Conservation (phyloP, 2,113 vertebrate genomes). For the Limnothrissa miodon region DNA sequence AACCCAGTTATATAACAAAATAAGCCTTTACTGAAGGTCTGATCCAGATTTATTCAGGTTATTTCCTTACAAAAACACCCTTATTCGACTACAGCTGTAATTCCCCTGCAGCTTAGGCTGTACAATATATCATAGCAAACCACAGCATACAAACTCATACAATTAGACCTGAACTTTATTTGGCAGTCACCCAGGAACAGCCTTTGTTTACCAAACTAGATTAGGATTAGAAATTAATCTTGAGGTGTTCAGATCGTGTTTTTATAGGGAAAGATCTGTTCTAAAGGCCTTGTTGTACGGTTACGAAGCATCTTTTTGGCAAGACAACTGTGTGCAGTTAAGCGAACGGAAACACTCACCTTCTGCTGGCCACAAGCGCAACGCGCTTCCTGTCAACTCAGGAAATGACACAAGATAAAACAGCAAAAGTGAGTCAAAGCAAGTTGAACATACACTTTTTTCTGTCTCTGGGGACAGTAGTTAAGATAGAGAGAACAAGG, state of each 20-base stretch:
- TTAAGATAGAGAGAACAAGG: neutral
- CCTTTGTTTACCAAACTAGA: neutral
- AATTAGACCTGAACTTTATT: neutral
- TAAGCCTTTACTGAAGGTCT: too few relatives aligned
- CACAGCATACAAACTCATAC: neutral
- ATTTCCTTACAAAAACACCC: too few relatives aligned
- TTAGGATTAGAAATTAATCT: neutral
- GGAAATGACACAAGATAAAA: conserved; percentile 53
- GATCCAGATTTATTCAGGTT: too few relatives aligned
- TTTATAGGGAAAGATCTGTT: neutral
- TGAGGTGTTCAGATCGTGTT: neutral
- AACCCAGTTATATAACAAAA: too few relatives aligned
- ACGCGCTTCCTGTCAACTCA: conserved; percentile 54
- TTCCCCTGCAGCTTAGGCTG: too few relatives aligned
- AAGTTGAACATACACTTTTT: neutral
- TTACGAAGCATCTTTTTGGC: conserved; percentile 28
- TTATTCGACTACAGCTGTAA: too few relatives aligned
- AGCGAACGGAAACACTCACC: conserved; percentile 54
- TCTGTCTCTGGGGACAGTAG: neutral
- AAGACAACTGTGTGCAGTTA: neutral
- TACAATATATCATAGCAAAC: too few relatives aligned
- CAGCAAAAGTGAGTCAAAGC: conserved; percentile 30
- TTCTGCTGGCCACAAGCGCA: conserved; percentile 42
- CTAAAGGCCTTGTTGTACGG: neutral
- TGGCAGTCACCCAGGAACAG: too few relatives aligned